A percentile compares a stretch with the other conserved stretches of the same genome.
Evolutionary conservation across 2,888 invertebrate genomes (phyloP).

Genomic region (Oxytorus armatus): DNA sequence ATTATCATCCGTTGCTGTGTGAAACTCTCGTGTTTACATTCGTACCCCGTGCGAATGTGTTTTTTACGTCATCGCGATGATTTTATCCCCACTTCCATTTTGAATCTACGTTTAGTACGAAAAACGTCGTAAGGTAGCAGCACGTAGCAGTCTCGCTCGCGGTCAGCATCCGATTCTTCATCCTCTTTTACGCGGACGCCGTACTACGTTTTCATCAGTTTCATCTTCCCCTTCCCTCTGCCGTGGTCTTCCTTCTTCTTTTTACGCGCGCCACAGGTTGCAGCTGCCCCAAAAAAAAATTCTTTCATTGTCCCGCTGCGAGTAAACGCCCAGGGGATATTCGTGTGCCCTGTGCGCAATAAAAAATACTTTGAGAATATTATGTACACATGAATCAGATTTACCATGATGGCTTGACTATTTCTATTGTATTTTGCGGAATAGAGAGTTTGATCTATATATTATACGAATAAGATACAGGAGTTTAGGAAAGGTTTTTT

Average conservation of each 20-base stretch:
- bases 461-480: background rate
- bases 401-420: too few relatives aligned
- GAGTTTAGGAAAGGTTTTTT: background rate
- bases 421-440: too few relatives aligned
- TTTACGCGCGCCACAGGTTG: constrained; percentile 73
- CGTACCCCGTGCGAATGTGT: background rate
- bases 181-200: background rate
- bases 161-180: constrained; percentile 39
- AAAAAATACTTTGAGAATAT: background rate
- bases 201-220: constrained; percentile 50
- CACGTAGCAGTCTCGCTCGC: background rate
- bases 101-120: constrained; percentile 8
- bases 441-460: too few relatives aligned
- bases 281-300: constrained; percentile 77
- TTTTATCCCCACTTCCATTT: constrained; percentile 17
- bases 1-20: constrained; percentile 33
- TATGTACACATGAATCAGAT: constrained; percentile 1
- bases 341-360: background rate
- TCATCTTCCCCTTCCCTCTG: constrained; percentile 40
- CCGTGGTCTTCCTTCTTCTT: constrained; percentile 37
- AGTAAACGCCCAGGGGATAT: constrained; percentile 41
- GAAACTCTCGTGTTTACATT: too few relatives aligned
- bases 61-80: constrained; percentile 20
- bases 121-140: background rate
- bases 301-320: constrained; percentile 72